Percentiles rank a stretch among this genome's conserved stretches.
These are phyloP conservation scores for Cistogaster globosa DNA, from an alignment of 2,888 invertebrate genomes.

Conservation along the genomic window DNA sequence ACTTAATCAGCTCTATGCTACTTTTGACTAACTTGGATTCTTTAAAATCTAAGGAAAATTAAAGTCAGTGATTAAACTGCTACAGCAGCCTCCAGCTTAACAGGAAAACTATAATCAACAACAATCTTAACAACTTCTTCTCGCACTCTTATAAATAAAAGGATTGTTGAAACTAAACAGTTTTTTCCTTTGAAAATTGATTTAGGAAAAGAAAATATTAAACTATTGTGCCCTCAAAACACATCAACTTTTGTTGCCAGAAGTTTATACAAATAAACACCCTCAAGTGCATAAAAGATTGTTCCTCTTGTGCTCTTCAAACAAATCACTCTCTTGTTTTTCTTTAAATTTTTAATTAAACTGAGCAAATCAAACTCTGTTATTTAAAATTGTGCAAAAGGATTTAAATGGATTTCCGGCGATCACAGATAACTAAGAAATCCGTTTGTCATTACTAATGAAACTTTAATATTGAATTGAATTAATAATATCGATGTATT, in stretches of 20 bases:
- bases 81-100: slow-evolving; percentile 31
- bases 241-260: not conserved
- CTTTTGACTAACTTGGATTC: no score
- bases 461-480: no score
- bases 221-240: no score
- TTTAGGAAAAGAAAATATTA: no score
- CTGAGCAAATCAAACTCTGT: no score
- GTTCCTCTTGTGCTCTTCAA: not conserved
- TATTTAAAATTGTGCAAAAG: no score
- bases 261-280: not conserved
- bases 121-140: slow-evolving; percentile 3
- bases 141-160: not conserved
- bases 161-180: slow-evolving; percentile 15
- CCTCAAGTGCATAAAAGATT: not conserved
- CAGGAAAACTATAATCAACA: slow-evolving; percentile 25
- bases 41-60: not conserved
- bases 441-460: no score
- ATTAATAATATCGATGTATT: no score
- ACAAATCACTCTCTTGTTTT: not conserved
- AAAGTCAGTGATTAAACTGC: slow-evolving; percentile 17
- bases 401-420: no score
- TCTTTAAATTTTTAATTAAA: not conserved
- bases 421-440: no score
- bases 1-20: no score
- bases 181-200: not conserved